phyloP scores from a whole-genome alignment of 2,888 invertebrate genomes.

The Acanthopleura granulata region DNA sequence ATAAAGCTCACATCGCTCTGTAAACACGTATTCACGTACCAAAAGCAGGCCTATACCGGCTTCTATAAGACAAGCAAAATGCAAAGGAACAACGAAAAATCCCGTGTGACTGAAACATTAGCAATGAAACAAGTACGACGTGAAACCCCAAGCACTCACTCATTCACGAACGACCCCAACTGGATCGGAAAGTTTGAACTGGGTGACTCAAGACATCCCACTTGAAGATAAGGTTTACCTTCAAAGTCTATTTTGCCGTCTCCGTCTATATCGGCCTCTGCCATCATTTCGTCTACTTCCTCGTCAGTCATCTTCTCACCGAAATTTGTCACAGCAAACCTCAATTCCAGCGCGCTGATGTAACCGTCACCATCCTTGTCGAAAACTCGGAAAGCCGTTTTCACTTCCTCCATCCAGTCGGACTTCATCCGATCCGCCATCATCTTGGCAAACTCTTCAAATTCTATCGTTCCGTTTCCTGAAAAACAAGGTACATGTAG shows the following conservation, averaged over 20 bases:
- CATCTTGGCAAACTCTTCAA: neutral
- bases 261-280: neutral
- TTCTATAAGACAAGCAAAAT: too few species aligned
- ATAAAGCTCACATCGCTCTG: too few species aligned
- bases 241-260: conserved; percentile 9
- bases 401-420: neutral
- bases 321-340: conserved; percentile 1
- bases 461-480: conserved; percentile 11
- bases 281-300: conserved; percentile 10
- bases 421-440: neutral
- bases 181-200: too few species aligned
- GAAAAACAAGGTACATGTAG: neutral
- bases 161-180: too few species aligned
- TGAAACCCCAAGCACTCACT: too few species aligned
- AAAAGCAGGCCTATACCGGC: too few species aligned
- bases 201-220: too few species aligned
- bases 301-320: conserved; percentile 15
- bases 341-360: neutral
- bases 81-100: too few species aligned
- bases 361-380: conserved; percentile 6
- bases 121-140: too few species aligned
- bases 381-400: neutral
- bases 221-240: neutral
- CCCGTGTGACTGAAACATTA: too few species aligned
- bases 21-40: too few species aligned